Evolutionary conservation across 2,797 vertebrate genomes (phyloP).

Genomic region (Ctenosaura bakeri): DNA sequence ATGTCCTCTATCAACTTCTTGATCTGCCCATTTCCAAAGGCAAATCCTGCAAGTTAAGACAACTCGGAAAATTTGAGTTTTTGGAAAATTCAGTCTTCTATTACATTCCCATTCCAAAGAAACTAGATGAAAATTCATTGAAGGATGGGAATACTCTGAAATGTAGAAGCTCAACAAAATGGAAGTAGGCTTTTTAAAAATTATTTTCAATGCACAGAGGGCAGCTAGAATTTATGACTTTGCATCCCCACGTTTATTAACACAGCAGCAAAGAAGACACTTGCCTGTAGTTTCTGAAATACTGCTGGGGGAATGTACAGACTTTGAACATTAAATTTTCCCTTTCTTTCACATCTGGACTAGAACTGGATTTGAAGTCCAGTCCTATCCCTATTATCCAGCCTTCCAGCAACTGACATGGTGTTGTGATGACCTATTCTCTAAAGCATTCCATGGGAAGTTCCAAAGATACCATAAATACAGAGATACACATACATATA

Average conservation of each 20-base stretch:
- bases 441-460: no score
- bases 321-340: neutral
- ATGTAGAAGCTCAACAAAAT: neutral
- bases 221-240: neutral
- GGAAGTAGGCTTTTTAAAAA: neutral
- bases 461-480: no score
- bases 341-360: no score
- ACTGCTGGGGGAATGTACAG: neutral
- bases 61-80: neutral
- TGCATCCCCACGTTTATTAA: neutral
- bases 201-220: neutral
- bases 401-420: neutral
- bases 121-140: neutral
- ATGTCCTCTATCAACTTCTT: neutral
- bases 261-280: neutral
- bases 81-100: neutral
- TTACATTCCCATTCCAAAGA: neutral
- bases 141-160: neutral
- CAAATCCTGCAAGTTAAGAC: neutral
- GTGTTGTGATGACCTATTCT: neutral
- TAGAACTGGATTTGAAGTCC: neutral
- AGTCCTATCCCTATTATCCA: neutral
- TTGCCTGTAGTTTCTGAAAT: neutral
- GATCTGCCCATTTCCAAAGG: neutral
- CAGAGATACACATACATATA: no score